Base-by-base conservation (phyloP, 2,888 invertebrate species). In the Fabriciana adippe region DNA sequence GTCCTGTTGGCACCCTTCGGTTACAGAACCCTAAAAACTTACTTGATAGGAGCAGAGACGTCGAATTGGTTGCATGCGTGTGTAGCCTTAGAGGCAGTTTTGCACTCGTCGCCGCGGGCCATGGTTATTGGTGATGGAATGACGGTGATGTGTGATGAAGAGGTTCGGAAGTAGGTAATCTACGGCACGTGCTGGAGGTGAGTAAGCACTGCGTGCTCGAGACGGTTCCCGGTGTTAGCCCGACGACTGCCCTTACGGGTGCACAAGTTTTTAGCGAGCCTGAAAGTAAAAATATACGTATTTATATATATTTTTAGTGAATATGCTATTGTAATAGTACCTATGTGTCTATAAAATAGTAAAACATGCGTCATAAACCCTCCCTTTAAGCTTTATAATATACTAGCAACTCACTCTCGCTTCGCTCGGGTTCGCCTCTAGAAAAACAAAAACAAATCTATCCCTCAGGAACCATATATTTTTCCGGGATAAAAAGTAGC, bases 101-200 rank as follows among this genome's bases (percentile, higher is more conserved):
- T 92, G 82, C 86, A 87, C 80, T 92, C 92, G 81, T 93, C 92
- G 78, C 93, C 93, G 77, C 93, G 90, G 76, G 93, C 93, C 93
- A 93, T 93, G 51, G 61, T 41, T 61, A 79, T 66, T 67, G 69
- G 80, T 81, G 77, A 80, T 79, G 77, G 77, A 81, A 81, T 79
- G 83, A 75, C 79, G 82, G 82, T 78, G 78, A 84, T 79, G 79
- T 35, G 79, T 78, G 85, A 83, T 84, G 79, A 73, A 68, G 74
- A 78, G 82, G 72, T 75, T 73, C 66, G 71, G 71, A 18, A 66
- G 67, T 62, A n/a, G 51, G 18, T 11, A 64, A 84, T 74, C 95
- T 96, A 97, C 76, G 97, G 97, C 73, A 97, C 97, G 96, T 96
- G 97, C 87, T 97, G 96, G 62, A 97, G 93, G 84, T 95, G 96